phyloP scores from a whole-genome alignment of 1,140 invertebrate genomes.

The Xylocopa sonorina region DNA sequence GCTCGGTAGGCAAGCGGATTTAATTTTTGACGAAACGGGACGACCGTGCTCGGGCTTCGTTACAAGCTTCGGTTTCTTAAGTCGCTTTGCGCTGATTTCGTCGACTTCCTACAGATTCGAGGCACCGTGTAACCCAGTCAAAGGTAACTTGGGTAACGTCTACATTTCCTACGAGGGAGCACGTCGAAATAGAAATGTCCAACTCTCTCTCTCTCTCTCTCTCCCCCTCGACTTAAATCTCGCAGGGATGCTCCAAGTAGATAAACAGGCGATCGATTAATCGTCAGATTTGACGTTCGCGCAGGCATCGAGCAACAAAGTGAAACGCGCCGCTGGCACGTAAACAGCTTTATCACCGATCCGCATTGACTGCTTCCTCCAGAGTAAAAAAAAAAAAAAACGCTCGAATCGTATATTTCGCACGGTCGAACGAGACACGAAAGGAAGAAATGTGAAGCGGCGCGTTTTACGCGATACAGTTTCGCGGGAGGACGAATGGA shows the following conservation, averaged over 20 bases:
- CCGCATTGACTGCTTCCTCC: background rate
- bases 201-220: too few relatives aligned
- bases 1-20: slow-evolving; percentile 30
- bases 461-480: slow-evolving; percentile 46
- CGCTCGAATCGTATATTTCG: slow-evolving; percentile 40
- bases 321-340: slow-evolving; percentile 5
- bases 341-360: slow-evolving; percentile 43
- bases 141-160: background rate
- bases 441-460: slow-evolving; percentile 19
- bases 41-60: background rate
- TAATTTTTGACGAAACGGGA: slow-evolving; percentile 56
- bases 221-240: too few relatives aligned
- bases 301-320: background rate
- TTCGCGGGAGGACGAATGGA: slow-evolving; percentile 56
- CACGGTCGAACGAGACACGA: slow-evolving; percentile 11
- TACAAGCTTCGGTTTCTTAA: background rate
- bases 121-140: too few relatives aligned
- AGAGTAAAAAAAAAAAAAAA: background rate
- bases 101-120: background rate
- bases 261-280: background rate
- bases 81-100: background rate
- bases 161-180: too few relatives aligned
- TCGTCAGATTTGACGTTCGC: background rate
- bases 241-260: background rate
- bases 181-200: too few relatives aligned